Evolutionary conservation across 2,888 invertebrate species (phyloP), one percentile per base, ranked within the genome.

Genomic region (Rhingia campestris): DNA sequence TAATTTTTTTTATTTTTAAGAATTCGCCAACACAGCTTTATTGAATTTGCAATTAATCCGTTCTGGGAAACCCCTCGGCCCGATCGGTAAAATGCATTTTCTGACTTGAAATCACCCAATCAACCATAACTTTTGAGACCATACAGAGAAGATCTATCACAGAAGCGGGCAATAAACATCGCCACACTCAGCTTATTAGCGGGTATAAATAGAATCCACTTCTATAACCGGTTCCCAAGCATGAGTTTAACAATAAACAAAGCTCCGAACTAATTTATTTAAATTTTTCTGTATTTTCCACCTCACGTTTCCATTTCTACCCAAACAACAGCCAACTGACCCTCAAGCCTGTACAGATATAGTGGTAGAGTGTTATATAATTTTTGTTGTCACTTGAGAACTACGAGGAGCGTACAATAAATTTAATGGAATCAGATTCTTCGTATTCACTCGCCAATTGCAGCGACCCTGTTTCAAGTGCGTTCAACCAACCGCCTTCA

Each of bases 391-490:
- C 63, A 53, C 45, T 58, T 70, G 51, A 12, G 22, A 30, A 30
- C 7, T 49, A 63, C 63, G 69, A 35, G 51, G 51, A 63, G 41
- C 22, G 22, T 35, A 35, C 45, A 43, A 14, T 35, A 74, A 63
- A 33, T 58, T 69, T 58, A 35, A 63, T 79, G 79, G n/a, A 64
- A 79, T 64, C 30, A 63, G 53, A 69, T 74, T 74, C 61, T 41
- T 14, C 37, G 54, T 67, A 80, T 73, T 47, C 61, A 54, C 30
- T 30, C 33, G 47, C 54, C 51, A 51, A 49, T 59, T 33, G 12
- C 33, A 47, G 53, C 64, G 64, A 80, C 80, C 61, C 61, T 61
- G 54, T 63, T 63, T 37, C 41, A 67, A 66, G 79, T 79, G 64
- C 66, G 56, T 72, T 79, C 79, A 73, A 73, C 63, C 39, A 2